A percentile compares a stretch with the other conserved stretches of the same genome.
Evolutionary conservation across 2,797 vertebrate species (phyloP).

Genomic region (Periparus ater): DNA sequence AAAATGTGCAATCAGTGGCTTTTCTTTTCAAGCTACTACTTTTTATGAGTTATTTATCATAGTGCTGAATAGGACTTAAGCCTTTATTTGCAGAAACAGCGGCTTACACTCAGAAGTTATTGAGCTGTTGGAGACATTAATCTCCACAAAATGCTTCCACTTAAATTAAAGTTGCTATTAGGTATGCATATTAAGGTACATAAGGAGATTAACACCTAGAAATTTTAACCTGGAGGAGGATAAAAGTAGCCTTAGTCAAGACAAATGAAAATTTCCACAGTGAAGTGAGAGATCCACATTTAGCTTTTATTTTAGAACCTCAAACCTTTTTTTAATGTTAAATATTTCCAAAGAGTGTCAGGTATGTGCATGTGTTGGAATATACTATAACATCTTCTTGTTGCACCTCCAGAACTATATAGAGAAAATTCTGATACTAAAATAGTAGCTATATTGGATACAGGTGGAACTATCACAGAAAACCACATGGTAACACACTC

Average conservation of each 20-base stretch:
- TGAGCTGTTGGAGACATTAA: background rate
- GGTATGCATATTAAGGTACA: background rate
- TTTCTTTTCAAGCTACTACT: background rate
- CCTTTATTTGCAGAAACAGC: background rate
- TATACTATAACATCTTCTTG: background rate
- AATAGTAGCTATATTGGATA: background rate
- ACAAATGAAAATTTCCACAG: background rate
- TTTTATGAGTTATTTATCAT: background rate
- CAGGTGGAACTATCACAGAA: background rate
- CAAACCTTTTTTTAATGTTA: background rate
- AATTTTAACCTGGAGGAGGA: background rate
- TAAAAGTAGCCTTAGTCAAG: background rate
- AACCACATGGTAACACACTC: background rate
- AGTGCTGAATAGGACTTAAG: background rate
- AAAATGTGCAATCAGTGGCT: background rate
- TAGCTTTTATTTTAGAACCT: background rate
- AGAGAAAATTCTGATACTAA: background rate
- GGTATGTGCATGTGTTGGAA: background rate
- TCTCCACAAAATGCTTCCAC: background rate
- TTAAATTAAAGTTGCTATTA: background rate
- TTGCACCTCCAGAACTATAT: background rate
- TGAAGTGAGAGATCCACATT: background rate
- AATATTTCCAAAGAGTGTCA: background rate
- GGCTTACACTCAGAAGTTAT: background rate
- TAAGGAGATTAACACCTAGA: background rate